Percentiles rank a stretch among this genome's conserved stretches.
Conservation (phyloP, 2,888 invertebrate species). For the Phalera bucephala region DNA sequence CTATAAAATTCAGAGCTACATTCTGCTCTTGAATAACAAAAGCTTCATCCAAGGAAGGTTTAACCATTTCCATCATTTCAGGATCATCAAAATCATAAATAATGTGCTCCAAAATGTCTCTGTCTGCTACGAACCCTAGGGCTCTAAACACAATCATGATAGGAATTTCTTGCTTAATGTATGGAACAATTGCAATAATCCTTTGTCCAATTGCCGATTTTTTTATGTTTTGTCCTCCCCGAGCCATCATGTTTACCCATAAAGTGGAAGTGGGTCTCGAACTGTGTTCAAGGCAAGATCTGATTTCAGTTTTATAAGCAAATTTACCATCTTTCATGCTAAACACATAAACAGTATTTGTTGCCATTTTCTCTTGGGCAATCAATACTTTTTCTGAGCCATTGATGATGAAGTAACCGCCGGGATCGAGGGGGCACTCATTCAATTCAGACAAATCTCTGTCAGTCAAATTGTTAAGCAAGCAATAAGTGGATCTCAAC, state of each 20-base stretch:
- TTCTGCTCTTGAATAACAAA: constrained; percentile 99
- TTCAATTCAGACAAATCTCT: constrained; percentile 99
- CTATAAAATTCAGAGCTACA: constrained; percentile 99
- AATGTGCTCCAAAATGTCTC: constrained; percentile 99
- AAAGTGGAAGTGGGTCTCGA: constrained; percentile 98
- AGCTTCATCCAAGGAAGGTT: constrained; percentile 99
- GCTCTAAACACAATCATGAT: constrained; percentile 99
- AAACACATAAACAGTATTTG: constrained; percentile 99
- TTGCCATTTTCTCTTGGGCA: constrained; percentile 99
- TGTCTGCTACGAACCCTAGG: constrained; percentile 99
- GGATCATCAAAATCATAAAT: constrained; percentile 99
- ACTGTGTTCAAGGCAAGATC: constrained; percentile 88
- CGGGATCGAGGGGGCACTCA: constrained; percentile 99
- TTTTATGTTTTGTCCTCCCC: constrained; percentile 99
- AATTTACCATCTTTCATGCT: constrained; percentile 99
- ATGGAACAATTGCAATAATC: constrained; percentile 98
- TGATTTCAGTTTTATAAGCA: constrained; percentile 98
- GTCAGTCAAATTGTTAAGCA: constrained; percentile 96
- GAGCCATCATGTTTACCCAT: constrained; percentile 99
- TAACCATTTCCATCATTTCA: constrained; percentile 99
- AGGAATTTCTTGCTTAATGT: constrained; percentile 99
- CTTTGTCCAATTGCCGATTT: constrained; percentile 99
- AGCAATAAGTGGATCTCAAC: constrained; percentile 98
- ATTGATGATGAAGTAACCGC: constrained; percentile 99
- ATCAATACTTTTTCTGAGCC: constrained; percentile 99